phyloP scores from a whole-genome alignment of 1,140 invertebrate species.

The Nebria ingens region DNA sequence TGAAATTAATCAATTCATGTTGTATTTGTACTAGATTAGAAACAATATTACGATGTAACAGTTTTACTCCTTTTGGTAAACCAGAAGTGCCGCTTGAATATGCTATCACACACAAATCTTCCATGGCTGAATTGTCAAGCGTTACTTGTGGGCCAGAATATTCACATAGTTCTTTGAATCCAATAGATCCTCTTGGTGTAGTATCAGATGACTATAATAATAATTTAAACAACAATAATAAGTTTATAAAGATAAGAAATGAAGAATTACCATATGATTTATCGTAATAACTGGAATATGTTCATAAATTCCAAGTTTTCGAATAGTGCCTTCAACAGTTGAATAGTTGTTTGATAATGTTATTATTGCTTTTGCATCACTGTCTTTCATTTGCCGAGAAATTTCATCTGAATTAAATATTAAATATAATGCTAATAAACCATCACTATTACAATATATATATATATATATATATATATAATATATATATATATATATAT shows the following conservation, averaged over 20 bases:
- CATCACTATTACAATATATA: no score
- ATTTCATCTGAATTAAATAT: no score
- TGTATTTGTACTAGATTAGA: constrained; percentile 35
- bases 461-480: no score
- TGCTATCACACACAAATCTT: constrained; percentile 42
- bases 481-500: no score
- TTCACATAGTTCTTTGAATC: constrained; percentile 40
- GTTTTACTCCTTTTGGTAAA: constrained; percentile 72
- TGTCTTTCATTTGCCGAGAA: constrained; percentile 50
- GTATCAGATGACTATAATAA: background rate
- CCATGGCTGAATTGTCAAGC: constrained; percentile 6
- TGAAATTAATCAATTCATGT: constrained; percentile 22
- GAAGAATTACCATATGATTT: constrained; percentile 13
- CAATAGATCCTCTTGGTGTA: constrained; percentile 37
- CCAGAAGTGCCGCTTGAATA: constrained; percentile 77
- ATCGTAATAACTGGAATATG: constrained; percentile 16
- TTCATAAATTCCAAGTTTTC: constrained; percentile 14
- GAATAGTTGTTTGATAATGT: constrained; percentile 43
- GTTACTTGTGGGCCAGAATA: constrained; percentile 28
- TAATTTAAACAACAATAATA: background rate
- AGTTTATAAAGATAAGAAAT: background rate
- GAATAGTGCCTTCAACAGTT: constrained; percentile 35
- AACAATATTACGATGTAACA: constrained; percentile 52
- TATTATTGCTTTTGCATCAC: constrained; percentile 52
- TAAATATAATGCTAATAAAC: no score